phyloP scores from a whole-genome alignment of 1,140 invertebrate genomes.

The Ceratosolen fusciceps region DNA sequence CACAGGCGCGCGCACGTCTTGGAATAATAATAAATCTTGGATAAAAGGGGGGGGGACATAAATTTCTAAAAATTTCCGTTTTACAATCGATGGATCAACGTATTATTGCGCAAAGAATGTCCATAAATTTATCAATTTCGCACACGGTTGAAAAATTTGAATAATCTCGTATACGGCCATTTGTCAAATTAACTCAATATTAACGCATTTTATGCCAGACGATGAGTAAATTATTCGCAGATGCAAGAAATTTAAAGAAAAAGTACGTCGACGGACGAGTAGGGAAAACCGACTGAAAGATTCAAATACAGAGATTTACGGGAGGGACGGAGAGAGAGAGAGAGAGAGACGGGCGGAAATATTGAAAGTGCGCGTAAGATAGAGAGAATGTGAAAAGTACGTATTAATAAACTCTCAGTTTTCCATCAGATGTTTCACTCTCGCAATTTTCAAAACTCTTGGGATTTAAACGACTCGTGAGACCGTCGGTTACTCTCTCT shows the following conservation, averaged over 20 bases:
- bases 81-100: no score
- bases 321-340: background rate
- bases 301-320: slow-evolving; percentile 6
- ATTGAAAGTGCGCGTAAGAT: background rate
- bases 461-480: background rate
- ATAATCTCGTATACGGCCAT: background rate
- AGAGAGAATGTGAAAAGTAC: background rate
- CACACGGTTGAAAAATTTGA: background rate
- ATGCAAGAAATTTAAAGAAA: background rate
- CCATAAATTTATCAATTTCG: background rate
- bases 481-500: background rate
- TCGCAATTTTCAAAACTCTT: slow-evolving; percentile 15
- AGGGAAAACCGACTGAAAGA: background rate
- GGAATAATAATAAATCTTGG: no score
- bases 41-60: no score
- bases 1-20: no score
- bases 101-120: no score
- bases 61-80: no score
- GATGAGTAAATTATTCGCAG: slow-evolving; percentile 21
- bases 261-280: background rate
- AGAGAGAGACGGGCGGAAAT: no score
- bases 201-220: background rate
- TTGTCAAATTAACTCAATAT: background rate
- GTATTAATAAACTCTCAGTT: slow-evolving; percentile 30
- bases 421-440: background rate